Evolutionary conservation across 2,113 vertebrate genomes (phyloP).

Genomic region (Oryzias celebensis): DNA sequence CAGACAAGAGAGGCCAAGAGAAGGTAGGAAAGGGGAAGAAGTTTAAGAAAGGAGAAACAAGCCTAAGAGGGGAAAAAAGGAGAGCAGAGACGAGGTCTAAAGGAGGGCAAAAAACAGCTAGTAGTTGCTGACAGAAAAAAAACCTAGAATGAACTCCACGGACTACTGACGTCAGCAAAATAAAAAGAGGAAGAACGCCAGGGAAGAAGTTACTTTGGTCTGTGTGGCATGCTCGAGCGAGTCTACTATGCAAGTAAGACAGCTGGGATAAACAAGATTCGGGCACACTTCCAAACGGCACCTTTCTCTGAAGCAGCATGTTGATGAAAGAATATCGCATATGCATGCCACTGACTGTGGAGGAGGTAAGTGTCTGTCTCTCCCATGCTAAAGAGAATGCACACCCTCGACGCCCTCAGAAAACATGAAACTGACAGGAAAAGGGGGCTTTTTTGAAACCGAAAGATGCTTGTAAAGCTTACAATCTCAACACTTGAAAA

Average conservation of each 20-base stretch:
- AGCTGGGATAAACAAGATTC: slow-evolving; percentile 30
- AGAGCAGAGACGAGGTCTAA: slow-evolving; percentile 16
- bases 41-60: slow-evolving; percentile 9
- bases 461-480: slow-evolving; percentile 10
- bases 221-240: slow-evolving; percentile 11
- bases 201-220: slow-evolving; percentile 48
- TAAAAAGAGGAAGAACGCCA: slow-evolving; percentile 32
- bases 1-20: slow-evolving; percentile 17
- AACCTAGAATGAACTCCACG: slow-evolving; percentile 35
- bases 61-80: slow-evolving; percentile 17
- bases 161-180: slow-evolving; percentile 61
- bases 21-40: slow-evolving; percentile 26
- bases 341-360: slow-evolving; percentile 92
- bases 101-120: slow-evolving; percentile 14
- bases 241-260: slow-evolving; percentile 43
- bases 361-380: slow-evolving; percentile 84
- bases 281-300: slow-evolving; percentile 18
- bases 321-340: slow-evolving; percentile 91
- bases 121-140: slow-evolving; percentile 40
- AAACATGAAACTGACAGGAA: slow-evolving; percentile 15
- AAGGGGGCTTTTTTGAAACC: not conserved
- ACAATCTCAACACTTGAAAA: slow-evolving; percentile 32
- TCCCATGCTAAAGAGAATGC: slow-evolving; percentile 35
- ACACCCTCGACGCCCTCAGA: not conserved
- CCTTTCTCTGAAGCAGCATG: slow-evolving; percentile 73